These are phyloP conservation scores for Thelaira solivaga DNA, from an alignment of 2,888 invertebrate species.

Conservation along the genomic window DNA sequence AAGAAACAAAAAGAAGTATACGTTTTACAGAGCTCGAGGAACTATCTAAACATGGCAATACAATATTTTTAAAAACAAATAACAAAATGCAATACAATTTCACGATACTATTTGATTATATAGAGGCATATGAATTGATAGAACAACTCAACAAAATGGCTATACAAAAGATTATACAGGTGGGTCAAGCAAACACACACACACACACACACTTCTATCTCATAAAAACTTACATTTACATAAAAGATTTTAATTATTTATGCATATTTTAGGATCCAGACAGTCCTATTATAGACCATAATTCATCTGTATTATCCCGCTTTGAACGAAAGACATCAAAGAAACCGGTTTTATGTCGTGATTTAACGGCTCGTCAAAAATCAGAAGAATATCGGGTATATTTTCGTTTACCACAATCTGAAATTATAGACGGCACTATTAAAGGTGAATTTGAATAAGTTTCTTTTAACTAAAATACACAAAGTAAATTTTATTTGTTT, in stretches of 20 bases:
- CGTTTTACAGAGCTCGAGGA: conserved; percentile 87
- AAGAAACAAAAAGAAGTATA: conserved; percentile 90
- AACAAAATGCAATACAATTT: conserved; percentile 91
- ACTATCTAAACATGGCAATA: conserved; percentile 87
- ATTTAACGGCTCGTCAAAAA: conserved; percentile 95
- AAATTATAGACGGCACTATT: conserved; percentile 96
- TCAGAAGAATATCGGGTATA: conserved; percentile 92
- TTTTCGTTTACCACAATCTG: conserved; percentile 90
- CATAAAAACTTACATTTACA: conserved; percentile 2
- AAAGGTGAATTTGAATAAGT: conserved; percentile 80
- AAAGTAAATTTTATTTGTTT: not conserved
- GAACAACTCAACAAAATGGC: conserved; percentile 97
- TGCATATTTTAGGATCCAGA: conserved; percentile 84
- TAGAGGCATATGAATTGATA: conserved; percentile 94
- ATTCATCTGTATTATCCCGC: conserved; percentile 89
- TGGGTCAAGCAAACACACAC: conserved; percentile 26
- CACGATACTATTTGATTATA: conserved; percentile 92
- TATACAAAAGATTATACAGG: conserved; percentile 86
- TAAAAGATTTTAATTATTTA: conserved; percentile 12
- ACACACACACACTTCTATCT: not conserved
- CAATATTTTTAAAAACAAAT: conserved; percentile 88
- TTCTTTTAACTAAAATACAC: not conserved
- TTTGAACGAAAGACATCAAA: conserved; percentile 91
- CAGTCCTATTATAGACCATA: conserved; percentile 92
- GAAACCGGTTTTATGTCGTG: conserved; percentile 95